Evolutionary conservation across 2,797 vertebrate species (phyloP).

Genomic region (Xiphorhynchus erythropygius): DNA sequence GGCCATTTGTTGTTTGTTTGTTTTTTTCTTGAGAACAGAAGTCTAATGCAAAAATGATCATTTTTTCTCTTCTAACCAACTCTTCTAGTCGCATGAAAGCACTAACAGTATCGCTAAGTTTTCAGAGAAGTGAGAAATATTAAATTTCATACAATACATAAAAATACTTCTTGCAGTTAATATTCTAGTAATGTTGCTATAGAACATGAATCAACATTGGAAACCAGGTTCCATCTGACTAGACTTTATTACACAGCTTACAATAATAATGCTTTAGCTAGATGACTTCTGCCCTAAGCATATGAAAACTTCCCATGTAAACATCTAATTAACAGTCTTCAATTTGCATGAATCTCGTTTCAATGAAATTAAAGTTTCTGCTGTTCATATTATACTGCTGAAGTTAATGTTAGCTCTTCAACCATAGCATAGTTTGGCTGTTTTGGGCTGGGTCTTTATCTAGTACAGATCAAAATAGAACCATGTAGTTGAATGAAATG

Average conservation of each 20-base stretch:
- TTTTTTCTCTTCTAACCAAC: neutral
- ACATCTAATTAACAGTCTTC: slow-evolving; percentile 52
- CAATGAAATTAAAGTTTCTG: slow-evolving; percentile 34
- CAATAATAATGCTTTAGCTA: slow-evolving; percentile 9
- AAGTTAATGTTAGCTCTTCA: neutral
- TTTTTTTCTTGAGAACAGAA: neutral
- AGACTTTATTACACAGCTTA: neutral
- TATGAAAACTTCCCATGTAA: slow-evolving; percentile 41
- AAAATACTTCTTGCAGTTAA: neutral
- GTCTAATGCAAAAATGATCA: neutral
- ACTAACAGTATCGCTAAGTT: neutral
- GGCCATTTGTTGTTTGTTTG: fast-evolving
- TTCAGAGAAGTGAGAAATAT: neutral
- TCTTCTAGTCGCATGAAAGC: neutral
- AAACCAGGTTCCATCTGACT: slow-evolving; percentile 17
- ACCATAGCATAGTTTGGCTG: neutral
- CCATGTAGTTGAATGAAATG: neutral
- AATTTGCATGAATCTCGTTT: slow-evolving; percentile 25
- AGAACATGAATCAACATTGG: neutral
- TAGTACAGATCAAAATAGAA: neutral
- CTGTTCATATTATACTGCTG: neutral
- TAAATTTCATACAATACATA: neutral
- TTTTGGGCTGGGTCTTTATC: neutral
- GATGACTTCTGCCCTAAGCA: neutral
- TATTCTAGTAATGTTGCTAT: neutral